A percentile compares a stretch with the other conserved stretches of the same genome.
Evolutionary conservation across 2,797 vertebrate species (phyloP).

Genomic region (Pygocentrus nattereri): DNA sequence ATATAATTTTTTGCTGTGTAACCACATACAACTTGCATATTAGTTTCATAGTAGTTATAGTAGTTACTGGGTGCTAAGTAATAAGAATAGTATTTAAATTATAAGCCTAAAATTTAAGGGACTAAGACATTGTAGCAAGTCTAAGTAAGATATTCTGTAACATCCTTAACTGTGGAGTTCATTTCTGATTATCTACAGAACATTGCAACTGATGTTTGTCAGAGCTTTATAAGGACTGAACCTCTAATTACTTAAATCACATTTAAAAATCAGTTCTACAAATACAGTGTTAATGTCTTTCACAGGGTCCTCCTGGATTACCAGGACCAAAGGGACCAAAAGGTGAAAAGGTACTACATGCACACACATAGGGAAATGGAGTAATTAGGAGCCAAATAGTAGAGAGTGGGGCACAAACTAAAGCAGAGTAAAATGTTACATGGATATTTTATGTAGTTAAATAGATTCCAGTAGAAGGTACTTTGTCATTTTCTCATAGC

Average conservation of each 20-base stretch:
- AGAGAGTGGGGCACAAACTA: too few relatives aligned
- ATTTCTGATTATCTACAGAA: neutral
- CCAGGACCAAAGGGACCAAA: conserved; percentile 91
- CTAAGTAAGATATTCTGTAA: neutral
- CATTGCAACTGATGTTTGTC: neutral
- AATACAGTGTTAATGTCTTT: conserved; percentile 23
- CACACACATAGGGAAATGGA: neutral
- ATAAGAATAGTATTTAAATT: too few relatives aligned
- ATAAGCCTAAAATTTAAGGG: too few relatives aligned
- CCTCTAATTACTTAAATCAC: neutral
- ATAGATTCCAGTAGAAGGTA: too few relatives aligned
- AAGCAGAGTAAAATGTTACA: too few relatives aligned
- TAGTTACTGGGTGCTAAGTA: neutral
- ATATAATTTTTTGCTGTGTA: neutral
- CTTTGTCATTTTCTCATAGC: too few relatives aligned
- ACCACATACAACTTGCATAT: neutral
- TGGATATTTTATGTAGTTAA: too few relatives aligned
- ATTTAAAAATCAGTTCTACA: neutral
- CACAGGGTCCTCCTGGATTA: conserved; percentile 90
- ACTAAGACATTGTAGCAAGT: neutral
- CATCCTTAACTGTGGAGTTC: too few relatives aligned
- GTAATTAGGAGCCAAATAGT: neutral
- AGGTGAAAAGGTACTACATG: conserved; percentile 89
- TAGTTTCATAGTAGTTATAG: neutral
- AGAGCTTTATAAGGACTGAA: conserved; percentile 10